A percentile compares a stretch with the other conserved stretches of the same genome.
phyloP scores from a whole-genome alignment of 2,888 invertebrate genomes.

The Rhaphigaster nebulosa region DNA sequence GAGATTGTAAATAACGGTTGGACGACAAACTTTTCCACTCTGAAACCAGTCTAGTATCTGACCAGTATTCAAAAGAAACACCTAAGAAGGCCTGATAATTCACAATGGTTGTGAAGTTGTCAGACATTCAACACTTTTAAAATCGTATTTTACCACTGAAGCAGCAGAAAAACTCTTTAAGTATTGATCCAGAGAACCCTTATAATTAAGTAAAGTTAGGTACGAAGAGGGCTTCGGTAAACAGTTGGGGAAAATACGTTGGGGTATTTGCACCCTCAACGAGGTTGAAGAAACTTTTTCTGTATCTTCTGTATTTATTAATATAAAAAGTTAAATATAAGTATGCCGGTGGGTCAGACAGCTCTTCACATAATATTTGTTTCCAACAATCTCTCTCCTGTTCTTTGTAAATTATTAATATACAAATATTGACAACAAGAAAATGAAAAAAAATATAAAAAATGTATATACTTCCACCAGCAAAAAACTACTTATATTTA shows the following conservation, averaged over 20 bases:
- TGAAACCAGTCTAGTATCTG: too few relatives aligned
- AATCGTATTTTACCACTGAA: not conserved
- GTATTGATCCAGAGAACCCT: slow-evolving; percentile 5
- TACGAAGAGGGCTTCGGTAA: not conserved
- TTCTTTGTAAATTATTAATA: not conserved
- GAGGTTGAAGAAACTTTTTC: slow-evolving; percentile 5
- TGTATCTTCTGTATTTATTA: slow-evolving; percentile 17
- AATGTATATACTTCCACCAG: too few relatives aligned
- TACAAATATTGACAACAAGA: not conserved
- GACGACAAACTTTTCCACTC: too few relatives aligned
- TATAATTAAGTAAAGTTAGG: slow-evolving; percentile 24
- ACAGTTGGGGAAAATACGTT: not conserved
- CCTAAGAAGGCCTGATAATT: not conserved
- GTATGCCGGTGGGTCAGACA: not conserved
- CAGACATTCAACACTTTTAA: not conserved
- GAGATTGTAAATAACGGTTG: too few relatives aligned
- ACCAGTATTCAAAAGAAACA: too few relatives aligned
- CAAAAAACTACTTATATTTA: too few relatives aligned
- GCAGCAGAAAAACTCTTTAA: not conserved
- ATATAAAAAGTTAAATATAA: slow-evolving; percentile 27
- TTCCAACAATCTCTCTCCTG: not conserved
- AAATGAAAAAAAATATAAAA: not conserved
- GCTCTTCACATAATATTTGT: not conserved
- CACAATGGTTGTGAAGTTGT: not conserved
- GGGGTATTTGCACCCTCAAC: not conserved